These are phyloP conservation scores for Brassicogethes aeneus DNA, from an alignment of 2,888 invertebrate genomes.

Conservation along the genomic window DNA sequence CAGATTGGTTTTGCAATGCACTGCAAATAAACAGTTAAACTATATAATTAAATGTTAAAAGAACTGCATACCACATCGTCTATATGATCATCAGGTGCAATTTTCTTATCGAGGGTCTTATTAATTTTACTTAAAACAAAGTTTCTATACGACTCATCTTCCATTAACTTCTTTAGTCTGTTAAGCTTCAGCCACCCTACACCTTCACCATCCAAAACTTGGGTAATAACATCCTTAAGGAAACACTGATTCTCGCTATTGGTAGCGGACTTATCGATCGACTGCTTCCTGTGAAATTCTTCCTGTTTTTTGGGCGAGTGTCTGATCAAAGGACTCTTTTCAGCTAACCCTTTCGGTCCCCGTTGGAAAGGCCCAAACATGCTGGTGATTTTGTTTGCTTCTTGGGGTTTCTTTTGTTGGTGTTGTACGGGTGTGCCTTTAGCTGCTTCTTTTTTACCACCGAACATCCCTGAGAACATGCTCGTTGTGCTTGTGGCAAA, in stretches of 20 bases:
- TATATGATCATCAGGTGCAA: conserved; percentile 92
- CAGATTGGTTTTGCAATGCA: conserved; percentile 84
- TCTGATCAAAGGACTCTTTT: conserved; percentile 80
- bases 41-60: background rate
- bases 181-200: conserved; percentile 95
- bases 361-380: conserved; percentile 69
- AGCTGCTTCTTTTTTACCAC: conserved; percentile 48
- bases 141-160: conserved; percentile 96
- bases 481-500: conserved; percentile 87
- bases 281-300: conserved; percentile 58
- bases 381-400: conserved; percentile 42
- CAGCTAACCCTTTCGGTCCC: conserved; percentile 76
- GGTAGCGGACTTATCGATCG: conserved; percentile 61
- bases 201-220: conserved; percentile 84
- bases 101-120: conserved; percentile 83
- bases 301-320: conserved; percentile 64
- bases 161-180: conserved; percentile 90
- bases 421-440: conserved; percentile 24
- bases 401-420: conserved; percentile 34
- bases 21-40: conserved; percentile 45
- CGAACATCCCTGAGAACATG: conserved; percentile 92
- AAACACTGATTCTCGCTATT: conserved; percentile 90
- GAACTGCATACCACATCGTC: conserved; percentile 82
- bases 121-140: conserved; percentile 93
- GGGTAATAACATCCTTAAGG: conserved; percentile 79